phyloP scores from a whole-genome alignment of 2,113 vertebrate genomes.

The Hemichromis elongatus region DNA sequence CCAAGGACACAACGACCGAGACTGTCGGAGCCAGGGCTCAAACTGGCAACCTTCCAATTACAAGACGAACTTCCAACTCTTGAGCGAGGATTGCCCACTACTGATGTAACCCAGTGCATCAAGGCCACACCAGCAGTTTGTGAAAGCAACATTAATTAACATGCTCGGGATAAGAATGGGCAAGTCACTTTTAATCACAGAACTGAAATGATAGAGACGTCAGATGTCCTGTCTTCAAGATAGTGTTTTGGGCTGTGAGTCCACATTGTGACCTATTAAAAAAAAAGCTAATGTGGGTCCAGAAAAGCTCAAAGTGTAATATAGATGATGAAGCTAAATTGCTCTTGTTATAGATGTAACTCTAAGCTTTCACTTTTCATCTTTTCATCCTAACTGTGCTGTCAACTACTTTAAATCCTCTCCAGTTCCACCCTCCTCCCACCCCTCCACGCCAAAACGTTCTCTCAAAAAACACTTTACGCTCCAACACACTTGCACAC shows the following conservation, averaged over 20 bases:
- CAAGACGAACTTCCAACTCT: no score
- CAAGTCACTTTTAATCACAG: background rate
- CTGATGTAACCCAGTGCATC: background rate
- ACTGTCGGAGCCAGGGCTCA: no score
- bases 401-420: conserved; percentile 4
- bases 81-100: no score
- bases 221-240: background rate
- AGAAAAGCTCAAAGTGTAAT: background rate
- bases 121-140: background rate
- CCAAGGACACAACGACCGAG: no score
- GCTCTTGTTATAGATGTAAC: background rate
- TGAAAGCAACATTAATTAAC: background rate
- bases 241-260: background rate
- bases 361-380: background rate
- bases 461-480: background rate
- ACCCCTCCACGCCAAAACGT: background rate
- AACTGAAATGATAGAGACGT: background rate
- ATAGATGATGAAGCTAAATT: background rate
- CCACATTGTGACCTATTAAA: background rate
- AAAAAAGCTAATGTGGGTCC: background rate
- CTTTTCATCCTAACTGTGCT: background rate
- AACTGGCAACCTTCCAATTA: no score
- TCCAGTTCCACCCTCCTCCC: background rate
- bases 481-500: background rate
- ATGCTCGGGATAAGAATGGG: background rate